A percentile compares a stretch with the other conserved stretches of the same genome.
Conservation (phyloP, 1,140 invertebrate genomes). For the Mactra quadrangularis region DNA sequence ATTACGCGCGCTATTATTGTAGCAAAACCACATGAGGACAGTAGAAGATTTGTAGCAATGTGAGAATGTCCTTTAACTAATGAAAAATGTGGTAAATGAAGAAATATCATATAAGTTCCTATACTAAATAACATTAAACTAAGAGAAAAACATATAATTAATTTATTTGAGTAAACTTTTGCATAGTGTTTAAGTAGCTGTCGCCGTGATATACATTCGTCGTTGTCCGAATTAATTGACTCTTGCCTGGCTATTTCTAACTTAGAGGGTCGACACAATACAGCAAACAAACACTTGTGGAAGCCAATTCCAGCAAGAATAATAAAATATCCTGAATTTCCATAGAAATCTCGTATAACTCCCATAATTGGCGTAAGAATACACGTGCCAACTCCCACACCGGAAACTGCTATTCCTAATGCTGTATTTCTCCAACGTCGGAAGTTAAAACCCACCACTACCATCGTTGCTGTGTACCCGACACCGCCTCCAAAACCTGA, state of each 20-base stretch:
- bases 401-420: slow-evolving; percentile 50
- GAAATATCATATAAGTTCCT: slow-evolving; percentile 62
- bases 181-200: slow-evolving; percentile 46
- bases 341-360: slow-evolving; percentile 56
- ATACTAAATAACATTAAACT: slow-evolving; percentile 56
- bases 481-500: slow-evolving; percentile 58
- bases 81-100: slow-evolving; percentile 54
- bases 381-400: slow-evolving; percentile 51
- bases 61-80: slow-evolving; percentile 14
- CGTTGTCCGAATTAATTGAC: slow-evolving; percentile 29
- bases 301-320: slow-evolving; percentile 56
- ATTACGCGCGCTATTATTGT: slow-evolving; percentile 51
- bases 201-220: slow-evolving; percentile 31
- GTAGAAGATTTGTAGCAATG: slow-evolving; percentile 16
- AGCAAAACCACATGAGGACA: slow-evolving; percentile 43
- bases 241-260: slow-evolving; percentile 52
- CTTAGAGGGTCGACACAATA: slow-evolving; percentile 55
- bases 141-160: slow-evolving; percentile 60
- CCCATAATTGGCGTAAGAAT: slow-evolving; percentile 46
- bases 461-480: slow-evolving; percentile 59
- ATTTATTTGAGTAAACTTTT: slow-evolving; percentile 56
- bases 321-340: slow-evolving; percentile 51
- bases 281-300: slow-evolving; percentile 57
- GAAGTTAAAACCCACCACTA: slow-evolving; percentile 63
- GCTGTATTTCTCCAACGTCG: slow-evolving; percentile 46